A percentile compares a stretch with the other conserved stretches of the same genome.
These are phyloP conservation scores for Ips typographus DNA, from an alignment of 1,140 invertebrate genomes.

Conservation along the genomic window DNA sequence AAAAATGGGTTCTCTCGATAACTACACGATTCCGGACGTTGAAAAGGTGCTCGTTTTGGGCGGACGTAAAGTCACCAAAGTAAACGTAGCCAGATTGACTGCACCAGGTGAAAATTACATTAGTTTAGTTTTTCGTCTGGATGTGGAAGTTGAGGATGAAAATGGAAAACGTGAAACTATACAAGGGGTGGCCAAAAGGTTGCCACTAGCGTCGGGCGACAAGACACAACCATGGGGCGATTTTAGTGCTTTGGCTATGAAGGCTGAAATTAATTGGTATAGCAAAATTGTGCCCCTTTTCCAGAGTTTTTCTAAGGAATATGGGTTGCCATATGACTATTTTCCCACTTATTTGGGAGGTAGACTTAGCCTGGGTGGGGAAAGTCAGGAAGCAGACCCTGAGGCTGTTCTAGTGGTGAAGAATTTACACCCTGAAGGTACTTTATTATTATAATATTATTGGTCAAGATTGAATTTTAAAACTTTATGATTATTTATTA, in stretches of 20 bases:
- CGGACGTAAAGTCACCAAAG: neutral
- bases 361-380: neutral
- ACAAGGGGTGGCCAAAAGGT: neutral
- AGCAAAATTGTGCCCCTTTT: neutral
- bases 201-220: neutral
- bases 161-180: neutral
- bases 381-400: neutral
- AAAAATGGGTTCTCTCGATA: neutral
- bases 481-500: neutral
- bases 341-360: constrained; percentile 1
- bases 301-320: neutral
- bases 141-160: neutral
- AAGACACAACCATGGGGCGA: neutral
- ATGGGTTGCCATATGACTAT: neutral
- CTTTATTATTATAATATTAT: no score
- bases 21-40: neutral
- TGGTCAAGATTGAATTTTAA: neutral
- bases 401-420: neutral
- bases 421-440: constrained; percentile 7
- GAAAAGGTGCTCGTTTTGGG: neutral
- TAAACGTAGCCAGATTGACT: neutral
- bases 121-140: neutral
- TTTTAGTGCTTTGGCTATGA: neutral
- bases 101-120: constrained; percentile 5
- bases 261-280: constrained; percentile 1